Evolutionary conservation across 2,113 vertebrate genomes (phyloP).

Genomic region (Lophura nycthemera): DNA sequence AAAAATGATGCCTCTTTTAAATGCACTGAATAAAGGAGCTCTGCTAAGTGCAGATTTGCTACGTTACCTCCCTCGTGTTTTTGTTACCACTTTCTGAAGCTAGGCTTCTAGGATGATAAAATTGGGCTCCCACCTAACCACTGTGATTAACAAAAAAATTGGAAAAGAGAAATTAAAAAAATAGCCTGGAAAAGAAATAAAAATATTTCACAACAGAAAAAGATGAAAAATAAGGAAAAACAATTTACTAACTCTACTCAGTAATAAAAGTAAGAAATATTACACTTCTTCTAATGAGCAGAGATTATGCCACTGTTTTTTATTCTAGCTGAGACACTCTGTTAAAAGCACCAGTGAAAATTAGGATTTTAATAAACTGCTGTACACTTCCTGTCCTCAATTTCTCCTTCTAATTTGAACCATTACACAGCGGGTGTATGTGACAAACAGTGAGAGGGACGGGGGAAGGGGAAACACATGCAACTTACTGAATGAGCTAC

Average conservation of each 20-base stretch:
- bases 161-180: not conserved
- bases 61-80: not conserved
- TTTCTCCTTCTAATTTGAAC: constrained; percentile 48
- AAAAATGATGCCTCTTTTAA: constrained; percentile 40
- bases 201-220: not conserved
- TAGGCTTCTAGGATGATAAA: not conserved
- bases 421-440: not conserved
- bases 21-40: not conserved
- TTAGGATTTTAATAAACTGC: not conserved
- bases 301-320: not conserved
- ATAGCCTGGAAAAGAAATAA: not conserved
- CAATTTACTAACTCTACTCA: not conserved
- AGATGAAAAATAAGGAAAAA: not conserved
- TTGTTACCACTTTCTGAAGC: not conserved
- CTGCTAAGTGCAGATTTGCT: not conserved
- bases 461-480: not conserved
- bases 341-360: constrained; percentile 6
- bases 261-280: not conserved
- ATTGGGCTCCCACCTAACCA: not conserved
- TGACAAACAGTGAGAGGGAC: not conserved
- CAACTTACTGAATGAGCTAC: constrained; percentile 7
- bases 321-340: not conserved
- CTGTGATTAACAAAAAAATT: not conserved
- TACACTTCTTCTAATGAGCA: not conserved
- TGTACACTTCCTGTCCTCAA: not conserved